Conservation (phyloP, 2,888 invertebrate species). For the Pyrrhosoma nymphula region DNA sequence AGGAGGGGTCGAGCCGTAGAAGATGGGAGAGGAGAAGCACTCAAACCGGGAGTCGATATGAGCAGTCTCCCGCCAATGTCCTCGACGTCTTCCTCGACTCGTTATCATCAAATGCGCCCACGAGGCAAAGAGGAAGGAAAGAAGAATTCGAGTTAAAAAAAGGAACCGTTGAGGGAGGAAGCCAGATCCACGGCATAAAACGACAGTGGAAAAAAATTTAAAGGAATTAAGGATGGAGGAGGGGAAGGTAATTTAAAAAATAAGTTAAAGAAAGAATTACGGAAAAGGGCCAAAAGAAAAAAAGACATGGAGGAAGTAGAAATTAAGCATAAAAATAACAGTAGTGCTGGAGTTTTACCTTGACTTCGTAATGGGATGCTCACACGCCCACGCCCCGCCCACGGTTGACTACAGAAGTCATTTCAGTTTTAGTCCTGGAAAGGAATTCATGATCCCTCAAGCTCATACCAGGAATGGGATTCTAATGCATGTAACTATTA, state of each 20-base stretch:
- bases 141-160: background rate
- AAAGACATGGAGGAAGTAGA: too few relatives aligned
- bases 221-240: background rate
- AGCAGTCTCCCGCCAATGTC: background rate
- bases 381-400: too few relatives aligned
- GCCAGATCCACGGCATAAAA: background rate
- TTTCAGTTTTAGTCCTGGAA: too few relatives aligned
- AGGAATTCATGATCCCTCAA: too few relatives aligned
- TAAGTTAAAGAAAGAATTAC: background rate
- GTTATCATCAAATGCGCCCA: background rate
- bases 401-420: too few relatives aligned
- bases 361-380: too few relatives aligned
- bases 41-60: constrained; percentile 49
- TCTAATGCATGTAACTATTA: too few relatives aligned
- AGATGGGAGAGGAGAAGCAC: background rate
- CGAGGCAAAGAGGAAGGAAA: background rate
- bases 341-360: too few relatives aligned
- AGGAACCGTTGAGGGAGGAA: background rate
- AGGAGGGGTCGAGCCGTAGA: background rate
- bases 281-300: too few relatives aligned
- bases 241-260: background rate
- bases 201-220: background rate
- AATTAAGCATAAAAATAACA: too few relatives aligned
- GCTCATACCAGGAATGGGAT: too few relatives aligned
- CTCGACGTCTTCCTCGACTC: background rate